Conservation (phyloP, 1,140 invertebrate species). For the Sitophilus oryzae region DNA sequence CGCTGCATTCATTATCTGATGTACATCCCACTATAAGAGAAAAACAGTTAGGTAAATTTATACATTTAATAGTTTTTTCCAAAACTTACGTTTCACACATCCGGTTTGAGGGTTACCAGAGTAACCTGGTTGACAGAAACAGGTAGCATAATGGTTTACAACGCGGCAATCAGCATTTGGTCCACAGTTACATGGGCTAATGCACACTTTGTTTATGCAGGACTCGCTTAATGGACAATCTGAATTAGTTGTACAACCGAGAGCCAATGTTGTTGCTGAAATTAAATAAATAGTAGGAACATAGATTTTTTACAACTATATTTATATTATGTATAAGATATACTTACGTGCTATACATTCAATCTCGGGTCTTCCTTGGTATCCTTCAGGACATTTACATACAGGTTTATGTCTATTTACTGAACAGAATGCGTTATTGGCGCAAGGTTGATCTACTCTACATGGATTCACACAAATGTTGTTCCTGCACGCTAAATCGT, state of each 20-base stretch:
- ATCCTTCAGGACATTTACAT: conserved; percentile 74
- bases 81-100: conserved; percentile 63
- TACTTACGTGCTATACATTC: conserved; percentile 73
- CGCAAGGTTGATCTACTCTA: conserved; percentile 59
- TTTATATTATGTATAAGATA: not conserved
- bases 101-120: conserved; percentile 78
- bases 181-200: conserved; percentile 80
- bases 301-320: not conserved
- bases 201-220: conserved; percentile 71
- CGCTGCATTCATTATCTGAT: conserved; percentile 70
- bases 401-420: conserved; percentile 66
- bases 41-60: too few species aligned
- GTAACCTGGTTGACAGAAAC: conserved; percentile 68
- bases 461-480: conserved; percentile 76
- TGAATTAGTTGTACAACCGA: conserved; percentile 69
- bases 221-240: conserved; percentile 74
- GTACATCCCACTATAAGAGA: conserved; percentile 51
- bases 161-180: conserved; percentile 73
- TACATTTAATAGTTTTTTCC: too few species aligned
- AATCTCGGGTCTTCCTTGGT: conserved; percentile 65
- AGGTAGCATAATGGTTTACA: conserved; percentile 73
- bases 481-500: conserved; percentile 68
- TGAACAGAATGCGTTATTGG: conserved; percentile 69
- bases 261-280: conserved; percentile 50
- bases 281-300: too few species aligned